Percentiles rank a stretch among this genome's conserved stretches.
Evolutionary conservation across 1,140 invertebrate species (phyloP).

Genomic region (Oreohelix idahoensis): DNA sequence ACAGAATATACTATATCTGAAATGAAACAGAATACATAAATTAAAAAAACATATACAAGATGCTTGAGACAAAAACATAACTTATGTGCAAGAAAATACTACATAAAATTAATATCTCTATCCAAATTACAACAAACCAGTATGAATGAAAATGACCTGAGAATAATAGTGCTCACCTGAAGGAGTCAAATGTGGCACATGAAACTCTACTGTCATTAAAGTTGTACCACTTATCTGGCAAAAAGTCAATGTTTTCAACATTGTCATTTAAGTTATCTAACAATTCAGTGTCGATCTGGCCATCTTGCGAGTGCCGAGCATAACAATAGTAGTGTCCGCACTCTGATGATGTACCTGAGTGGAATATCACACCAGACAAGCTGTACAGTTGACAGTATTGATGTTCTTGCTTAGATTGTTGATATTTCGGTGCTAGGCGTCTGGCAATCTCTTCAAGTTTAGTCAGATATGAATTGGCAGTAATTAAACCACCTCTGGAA

Average conservation of each 20-base stretch:
- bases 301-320: constrained; percentile 75
- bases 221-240: constrained; percentile 81
- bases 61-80: no score
- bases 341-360: constrained; percentile 85
- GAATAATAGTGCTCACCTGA: constrained; percentile 61
- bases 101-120: no score
- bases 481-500: background rate
- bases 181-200: constrained; percentile 77
- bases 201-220: constrained; percentile 86
- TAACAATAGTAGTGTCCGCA: constrained; percentile 90
- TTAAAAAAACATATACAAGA: no score
- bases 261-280: constrained; percentile 29
- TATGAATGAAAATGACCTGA: no score
- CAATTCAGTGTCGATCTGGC: constrained; percentile 46
- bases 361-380: constrained; percentile 86
- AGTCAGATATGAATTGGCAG: background rate
- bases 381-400: constrained; percentile 75
- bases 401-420: background rate
- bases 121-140: no score
- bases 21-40: no score
- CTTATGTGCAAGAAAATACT: no score
- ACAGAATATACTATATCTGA: no score
- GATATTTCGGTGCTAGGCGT: background rate
- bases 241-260: constrained; percentile 55
- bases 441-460: constrained; percentile 14